Evolutionary conservation across 2,888 invertebrate genomes (phyloP).

Genomic region (Onchidella celtica): DNA sequence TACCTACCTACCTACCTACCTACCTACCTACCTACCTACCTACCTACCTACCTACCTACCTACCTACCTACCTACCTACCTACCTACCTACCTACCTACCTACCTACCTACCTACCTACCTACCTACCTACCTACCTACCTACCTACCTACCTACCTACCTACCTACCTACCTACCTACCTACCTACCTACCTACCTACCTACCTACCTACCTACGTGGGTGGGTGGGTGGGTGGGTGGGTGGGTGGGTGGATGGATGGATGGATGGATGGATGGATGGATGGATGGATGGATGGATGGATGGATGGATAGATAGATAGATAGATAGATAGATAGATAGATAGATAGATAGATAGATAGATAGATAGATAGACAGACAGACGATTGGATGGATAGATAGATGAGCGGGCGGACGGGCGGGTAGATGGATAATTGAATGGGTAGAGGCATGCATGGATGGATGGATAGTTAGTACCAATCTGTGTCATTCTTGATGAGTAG

Average conservation of each 20-base stretch:
- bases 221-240: background rate
- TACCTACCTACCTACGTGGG: background rate
- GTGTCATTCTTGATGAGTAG: too few relatives aligned
- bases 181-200: background rate
- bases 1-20: too few relatives aligned
- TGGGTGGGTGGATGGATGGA: background rate
- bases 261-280: background rate
- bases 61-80: background rate
- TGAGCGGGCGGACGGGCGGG: too few relatives aligned
- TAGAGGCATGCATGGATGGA: too few relatives aligned
- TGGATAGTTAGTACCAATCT: too few relatives aligned
- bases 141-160: constrained; percentile 3
- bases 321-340: constrained; percentile 1
- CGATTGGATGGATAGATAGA: too few relatives aligned
- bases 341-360: constrained; percentile 1
- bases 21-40: background rate
- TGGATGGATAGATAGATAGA: constrained; percentile 2
- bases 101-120: too few relatives aligned
- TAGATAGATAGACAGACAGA: too few relatives aligned
- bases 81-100: background rate
- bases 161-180: background rate
- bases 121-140: background rate
- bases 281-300: background rate
- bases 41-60: background rate
- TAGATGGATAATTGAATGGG: too few relatives aligned